These are phyloP conservation scores for Arnoldichthys spilopterus DNA, from an alignment of 2,797 vertebrate species.

Conservation along the genomic window DNA sequence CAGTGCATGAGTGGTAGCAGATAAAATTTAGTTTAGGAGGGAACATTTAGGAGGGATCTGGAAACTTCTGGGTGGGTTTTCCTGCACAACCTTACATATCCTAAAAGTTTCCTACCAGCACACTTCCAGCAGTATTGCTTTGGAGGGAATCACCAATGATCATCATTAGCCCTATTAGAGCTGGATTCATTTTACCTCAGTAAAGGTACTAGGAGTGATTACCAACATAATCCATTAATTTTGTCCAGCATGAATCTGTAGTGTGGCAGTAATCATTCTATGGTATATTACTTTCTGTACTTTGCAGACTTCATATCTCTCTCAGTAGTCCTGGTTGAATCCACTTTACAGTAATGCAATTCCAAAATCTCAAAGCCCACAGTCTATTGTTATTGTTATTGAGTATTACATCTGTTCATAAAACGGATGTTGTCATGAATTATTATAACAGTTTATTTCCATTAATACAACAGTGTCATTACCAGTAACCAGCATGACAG, in stretches of 20 bases:
- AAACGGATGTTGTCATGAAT: too few relatives aligned
- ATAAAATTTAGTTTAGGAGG: constrained; percentile 36
- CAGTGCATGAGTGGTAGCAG: constrained; percentile 29
- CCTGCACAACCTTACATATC: constrained; percentile 34
- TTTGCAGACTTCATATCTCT: not conserved
- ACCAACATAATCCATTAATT: not conserved
- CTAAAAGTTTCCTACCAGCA: constrained; percentile 16
- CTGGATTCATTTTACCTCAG: too few relatives aligned
- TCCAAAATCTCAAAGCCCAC: not conserved
- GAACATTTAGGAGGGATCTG: constrained; percentile 49
- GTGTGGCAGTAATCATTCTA: not conserved
- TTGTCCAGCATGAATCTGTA: not conserved
- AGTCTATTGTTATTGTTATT: not conserved
- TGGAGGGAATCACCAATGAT: too few relatives aligned
- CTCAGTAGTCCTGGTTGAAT: not conserved
- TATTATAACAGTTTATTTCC: too few relatives aligned
- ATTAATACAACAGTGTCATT: too few relatives aligned
- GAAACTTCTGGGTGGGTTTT: constrained; percentile 55
- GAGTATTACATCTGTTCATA: not conserved
- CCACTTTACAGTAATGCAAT: not conserved
- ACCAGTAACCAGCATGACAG: too few relatives aligned
- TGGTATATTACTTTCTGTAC: not conserved
- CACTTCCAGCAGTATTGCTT: not conserved
- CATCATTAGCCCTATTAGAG: too few relatives aligned
- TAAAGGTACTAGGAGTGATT: too few relatives aligned